These are phyloP conservation scores for Pseudomyrmex cubaensis DNA, from an alignment of 1,140 invertebrate species.

Conservation along the genomic window DNA sequence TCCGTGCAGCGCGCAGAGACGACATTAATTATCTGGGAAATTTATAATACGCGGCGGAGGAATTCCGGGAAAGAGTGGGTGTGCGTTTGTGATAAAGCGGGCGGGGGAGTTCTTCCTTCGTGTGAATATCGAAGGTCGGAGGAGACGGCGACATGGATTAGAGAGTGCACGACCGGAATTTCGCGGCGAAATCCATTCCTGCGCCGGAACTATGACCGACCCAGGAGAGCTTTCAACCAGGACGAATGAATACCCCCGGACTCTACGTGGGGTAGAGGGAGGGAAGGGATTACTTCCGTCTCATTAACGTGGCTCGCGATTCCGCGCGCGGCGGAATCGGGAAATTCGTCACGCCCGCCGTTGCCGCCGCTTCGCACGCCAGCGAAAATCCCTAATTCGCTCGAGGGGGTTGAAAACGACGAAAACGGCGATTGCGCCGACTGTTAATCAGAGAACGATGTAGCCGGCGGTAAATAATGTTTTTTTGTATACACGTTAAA, in stretches of 20 bases:
- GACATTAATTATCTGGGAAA: conserved; percentile 60
- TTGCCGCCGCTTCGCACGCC: conserved; percentile 2
- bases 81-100: conserved; percentile 54
- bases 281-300: conserved; percentile 70
- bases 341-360: conserved; percentile 69
- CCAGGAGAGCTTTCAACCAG: conserved; percentile 70
- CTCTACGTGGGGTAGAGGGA: too few relatives aligned
- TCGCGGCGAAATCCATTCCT: conserved; percentile 71
- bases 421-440: conserved; percentile 52
- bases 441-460: conserved; percentile 60
- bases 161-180: conserved; percentile 69
- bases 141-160: conserved; percentile 68
- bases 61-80: conserved; percentile 4
- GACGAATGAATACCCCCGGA: conserved; percentile 65
- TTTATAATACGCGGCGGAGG: conserved; percentile 61
- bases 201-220: conserved; percentile 70
- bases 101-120: conserved; percentile 39
- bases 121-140: conserved; percentile 66
- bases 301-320: conserved; percentile 68
- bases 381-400: conserved; percentile 68
- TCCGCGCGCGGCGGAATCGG: conserved; percentile 61
- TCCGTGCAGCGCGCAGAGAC: conserved; percentile 12
- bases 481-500: conserved; percentile 3
- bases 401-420: conserved; percentile 24
- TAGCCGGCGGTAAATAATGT: not conserved